phyloP scores from a whole-genome alignment of 2,797 vertebrate species.

The Odontamblyopus rebecca region DNA sequence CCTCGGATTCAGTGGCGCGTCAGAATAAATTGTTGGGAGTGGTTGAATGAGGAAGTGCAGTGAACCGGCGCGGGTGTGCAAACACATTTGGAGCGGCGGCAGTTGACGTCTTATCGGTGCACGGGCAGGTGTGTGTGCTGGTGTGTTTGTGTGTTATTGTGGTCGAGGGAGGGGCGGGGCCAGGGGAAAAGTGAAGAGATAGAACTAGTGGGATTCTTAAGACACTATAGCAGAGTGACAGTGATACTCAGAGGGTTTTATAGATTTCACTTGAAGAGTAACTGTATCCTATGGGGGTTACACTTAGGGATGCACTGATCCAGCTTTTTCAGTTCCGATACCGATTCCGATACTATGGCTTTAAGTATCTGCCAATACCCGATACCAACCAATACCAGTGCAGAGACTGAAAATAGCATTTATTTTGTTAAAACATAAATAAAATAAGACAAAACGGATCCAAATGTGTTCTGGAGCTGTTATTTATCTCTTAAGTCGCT shows the following conservation, averaged over 20 bases:
- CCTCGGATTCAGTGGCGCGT: conserved; percentile 55
- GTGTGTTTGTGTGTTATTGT: conserved; percentile 50
- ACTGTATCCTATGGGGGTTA: not conserved
- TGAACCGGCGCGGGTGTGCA: conserved; percentile 60
- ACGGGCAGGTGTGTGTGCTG: conserved; percentile 60
- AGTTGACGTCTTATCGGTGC: conserved; percentile 65
- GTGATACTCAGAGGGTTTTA: conserved; percentile 7
- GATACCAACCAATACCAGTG: no score
- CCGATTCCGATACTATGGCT: no score
- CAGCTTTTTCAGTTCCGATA: no score
- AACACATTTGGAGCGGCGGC: conserved; percentile 57
- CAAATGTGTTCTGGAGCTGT: no score
- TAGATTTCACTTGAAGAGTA: not conserved
- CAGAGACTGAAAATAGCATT: no score
- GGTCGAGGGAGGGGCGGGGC: conserved; percentile 16
- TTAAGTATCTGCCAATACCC: no score
- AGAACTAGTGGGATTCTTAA: conserved; percentile 33
- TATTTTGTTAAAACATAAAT: no score
- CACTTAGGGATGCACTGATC: no score
- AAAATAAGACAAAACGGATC: no score
- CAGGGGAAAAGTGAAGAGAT: conserved; percentile 23
- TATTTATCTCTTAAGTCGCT: no score
- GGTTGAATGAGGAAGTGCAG: conserved; percentile 71
- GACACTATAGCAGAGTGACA: conserved; percentile 28
- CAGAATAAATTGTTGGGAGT: conserved; percentile 69